A percentile compares a stretch with the other conserved stretches of the same genome.
Conservation (phyloP, 2,888 invertebrate species). For the Onchidella celtica region DNA sequence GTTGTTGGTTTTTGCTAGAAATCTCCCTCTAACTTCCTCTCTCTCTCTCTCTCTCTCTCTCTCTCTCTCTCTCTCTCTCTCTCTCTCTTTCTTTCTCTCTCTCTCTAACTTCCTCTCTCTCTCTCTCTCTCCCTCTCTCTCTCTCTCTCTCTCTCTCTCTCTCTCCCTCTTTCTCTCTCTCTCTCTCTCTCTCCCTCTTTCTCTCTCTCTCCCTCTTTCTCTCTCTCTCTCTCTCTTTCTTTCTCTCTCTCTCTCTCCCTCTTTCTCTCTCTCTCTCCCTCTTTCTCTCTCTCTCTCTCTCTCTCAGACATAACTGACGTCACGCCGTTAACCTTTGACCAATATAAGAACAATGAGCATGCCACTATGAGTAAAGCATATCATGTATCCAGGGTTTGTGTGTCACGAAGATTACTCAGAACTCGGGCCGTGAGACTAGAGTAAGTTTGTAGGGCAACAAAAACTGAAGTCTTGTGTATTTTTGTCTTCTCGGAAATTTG, state of each 20-base stretch:
- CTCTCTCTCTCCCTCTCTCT: not conserved
- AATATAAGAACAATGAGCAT: too few relatives aligned
- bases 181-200: not conserved
- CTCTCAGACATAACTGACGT: not conserved
- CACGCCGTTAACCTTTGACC: too few relatives aligned
- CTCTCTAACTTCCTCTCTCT: not conserved
- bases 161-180: not conserved
- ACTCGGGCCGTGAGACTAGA: too few relatives aligned
- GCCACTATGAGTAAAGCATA: too few relatives aligned
- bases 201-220: not conserved
- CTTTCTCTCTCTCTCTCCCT: constrained; percentile 16
- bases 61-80: constrained; percentile 11
- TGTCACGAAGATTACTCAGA: too few relatives aligned
- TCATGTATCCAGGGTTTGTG: too few relatives aligned
- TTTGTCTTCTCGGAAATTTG: too few relatives aligned
- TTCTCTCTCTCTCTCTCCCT: not conserved
- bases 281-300: constrained; percentile 6
- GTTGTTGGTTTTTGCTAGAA: not conserved
- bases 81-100: not conserved
- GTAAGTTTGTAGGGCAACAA: too few relatives aligned
- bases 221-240: not conserved
- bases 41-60: not conserved
- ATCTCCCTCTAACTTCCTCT: not conserved
- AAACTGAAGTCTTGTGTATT: too few relatives aligned
- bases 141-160: not conserved